Conservation (phyloP, 2,797 vertebrate genomes). For the Clarias platycephalus region DNA sequence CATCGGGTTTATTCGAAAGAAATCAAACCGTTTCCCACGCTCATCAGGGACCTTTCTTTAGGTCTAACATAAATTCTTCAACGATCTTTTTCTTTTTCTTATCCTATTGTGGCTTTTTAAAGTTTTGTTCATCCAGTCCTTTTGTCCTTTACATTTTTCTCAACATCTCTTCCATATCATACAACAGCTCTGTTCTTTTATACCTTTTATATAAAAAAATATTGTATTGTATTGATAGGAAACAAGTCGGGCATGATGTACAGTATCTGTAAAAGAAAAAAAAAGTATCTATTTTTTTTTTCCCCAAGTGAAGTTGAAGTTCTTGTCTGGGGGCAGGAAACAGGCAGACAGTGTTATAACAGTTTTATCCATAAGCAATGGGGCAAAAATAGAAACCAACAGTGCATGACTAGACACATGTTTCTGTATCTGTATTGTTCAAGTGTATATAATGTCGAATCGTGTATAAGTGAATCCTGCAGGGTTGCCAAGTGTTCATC, state of each 20-base stretch:
- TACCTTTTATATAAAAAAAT: background rate
- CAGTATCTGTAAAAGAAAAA: background rate
- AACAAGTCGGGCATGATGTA: background rate
- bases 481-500: background rate
- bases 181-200: background rate
- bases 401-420: background rate
- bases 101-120: background rate
- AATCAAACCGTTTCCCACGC: background rate
- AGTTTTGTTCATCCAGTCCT: background rate
- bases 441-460: background rate
- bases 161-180: background rate
- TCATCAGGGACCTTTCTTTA: background rate
- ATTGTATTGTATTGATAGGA: background rate
- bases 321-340: constrained; percentile 6
- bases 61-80: background rate
- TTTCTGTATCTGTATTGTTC: background rate
- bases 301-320: background rate
- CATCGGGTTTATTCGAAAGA: background rate
- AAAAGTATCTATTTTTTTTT: background rate
- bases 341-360: background rate
- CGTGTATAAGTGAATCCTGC: background rate
- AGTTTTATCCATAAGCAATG: background rate
- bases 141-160: background rate
- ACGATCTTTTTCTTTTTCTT: background rate
- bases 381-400: background rate